Percentiles rank a stretch among this genome's conserved stretches.
Evolutionary conservation across 1,140 invertebrate species (phyloP).

Genomic region (Harlomillsia oculata): DNA sequence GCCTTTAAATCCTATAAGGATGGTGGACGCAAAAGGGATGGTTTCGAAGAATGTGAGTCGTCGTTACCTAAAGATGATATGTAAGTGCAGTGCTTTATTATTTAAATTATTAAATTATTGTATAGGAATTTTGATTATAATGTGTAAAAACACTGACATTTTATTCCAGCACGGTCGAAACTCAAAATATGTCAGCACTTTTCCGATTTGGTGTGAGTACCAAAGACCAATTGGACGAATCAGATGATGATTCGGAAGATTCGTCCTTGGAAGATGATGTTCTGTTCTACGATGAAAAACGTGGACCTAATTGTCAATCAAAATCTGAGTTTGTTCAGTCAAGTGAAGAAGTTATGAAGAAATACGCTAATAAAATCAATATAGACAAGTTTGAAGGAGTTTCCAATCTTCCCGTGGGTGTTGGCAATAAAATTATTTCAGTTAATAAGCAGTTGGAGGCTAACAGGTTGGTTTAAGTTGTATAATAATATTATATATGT

Average conservation of each 20-base stretch:
- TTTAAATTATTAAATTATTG: too few relatives aligned
- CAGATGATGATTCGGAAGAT: conserved; percentile 6
- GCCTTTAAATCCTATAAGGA: too few relatives aligned
- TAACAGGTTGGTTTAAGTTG: conserved; percentile 42
- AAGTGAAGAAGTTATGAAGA: conserved; percentile 65
- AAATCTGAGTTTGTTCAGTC: conserved; percentile 60
- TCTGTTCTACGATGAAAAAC: conserved; percentile 38
- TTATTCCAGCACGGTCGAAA: too few relatives aligned
- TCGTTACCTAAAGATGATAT: too few relatives aligned
- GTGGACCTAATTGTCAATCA: conserved; percentile 26
- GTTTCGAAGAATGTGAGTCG: too few relatives aligned
- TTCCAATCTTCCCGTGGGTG: conserved; percentile 49
- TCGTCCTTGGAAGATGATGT: conserved; percentile 36
- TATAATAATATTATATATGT: conserved; percentile 2
- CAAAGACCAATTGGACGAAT: not conserved
- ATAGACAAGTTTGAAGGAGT: conserved; percentile 69
- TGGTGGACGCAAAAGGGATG: too few relatives aligned
- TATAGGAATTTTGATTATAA: conserved; percentile 14
- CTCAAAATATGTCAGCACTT: not conserved
- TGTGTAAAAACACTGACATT: too few relatives aligned
- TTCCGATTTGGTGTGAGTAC: not conserved
- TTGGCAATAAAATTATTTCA: conserved; percentile 56
- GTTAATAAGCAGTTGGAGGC: conserved; percentile 56
- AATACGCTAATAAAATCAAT: conserved; percentile 72
- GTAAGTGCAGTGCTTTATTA: too few relatives aligned